These are phyloP conservation scores for Hozukius guyotensis DNA, from an alignment of 2,797 vertebrate species.

Conservation along the genomic window DNA sequence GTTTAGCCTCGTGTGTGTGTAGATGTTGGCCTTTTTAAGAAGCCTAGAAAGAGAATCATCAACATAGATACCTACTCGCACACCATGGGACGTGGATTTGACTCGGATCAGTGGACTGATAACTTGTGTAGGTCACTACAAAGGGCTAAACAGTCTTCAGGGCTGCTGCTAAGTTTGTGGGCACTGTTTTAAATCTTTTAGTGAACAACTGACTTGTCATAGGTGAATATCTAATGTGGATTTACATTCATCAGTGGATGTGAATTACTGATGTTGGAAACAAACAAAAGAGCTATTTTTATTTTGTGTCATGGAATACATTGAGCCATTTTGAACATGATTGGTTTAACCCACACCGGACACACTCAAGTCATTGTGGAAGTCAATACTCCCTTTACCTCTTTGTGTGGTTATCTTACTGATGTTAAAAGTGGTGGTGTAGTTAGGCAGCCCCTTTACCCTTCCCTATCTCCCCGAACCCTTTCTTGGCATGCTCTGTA, in stretches of 20 bases:
- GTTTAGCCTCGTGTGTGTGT: slow-evolving; percentile 51
- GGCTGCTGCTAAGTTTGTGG: slow-evolving; percentile 71
- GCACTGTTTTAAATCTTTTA: slow-evolving; percentile 49
- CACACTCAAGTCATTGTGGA: slow-evolving; percentile 65
- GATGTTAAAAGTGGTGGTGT: slow-evolving; percentile 71
- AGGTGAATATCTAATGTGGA: slow-evolving; percentile 28
- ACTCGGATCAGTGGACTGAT: slow-evolving; percentile 49
- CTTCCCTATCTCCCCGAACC: slow-evolving; percentile 21
- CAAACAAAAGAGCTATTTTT: slow-evolving; percentile 43
- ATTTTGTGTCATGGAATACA: slow-evolving; percentile 62
- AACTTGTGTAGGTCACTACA: slow-evolving; percentile 59
- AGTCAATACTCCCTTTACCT: slow-evolving; percentile 67
- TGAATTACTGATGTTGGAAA: slow-evolving; percentile 29
- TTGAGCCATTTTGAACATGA: slow-evolving; percentile 69
- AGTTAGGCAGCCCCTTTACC: slow-evolving; percentile 55
- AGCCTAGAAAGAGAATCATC: slow-evolving; percentile 40
- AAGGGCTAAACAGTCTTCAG: slow-evolving; percentile 78
- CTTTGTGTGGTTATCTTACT: slow-evolving; percentile 70
- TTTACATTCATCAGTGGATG: slow-evolving; percentile 37
- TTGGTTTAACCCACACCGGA: slow-evolving; percentile 60
- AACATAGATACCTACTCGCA: slow-evolving; percentile 44
- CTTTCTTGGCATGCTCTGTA: slow-evolving; percentile 72
- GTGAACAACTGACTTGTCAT: slow-evolving; percentile 37
- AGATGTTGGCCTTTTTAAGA: slow-evolving; percentile 56
- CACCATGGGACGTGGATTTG: slow-evolving; percentile 49